Evolutionary conservation across 2,888 invertebrate species (phyloP).

Genomic region (Hydrotaea diabolus): DNA sequence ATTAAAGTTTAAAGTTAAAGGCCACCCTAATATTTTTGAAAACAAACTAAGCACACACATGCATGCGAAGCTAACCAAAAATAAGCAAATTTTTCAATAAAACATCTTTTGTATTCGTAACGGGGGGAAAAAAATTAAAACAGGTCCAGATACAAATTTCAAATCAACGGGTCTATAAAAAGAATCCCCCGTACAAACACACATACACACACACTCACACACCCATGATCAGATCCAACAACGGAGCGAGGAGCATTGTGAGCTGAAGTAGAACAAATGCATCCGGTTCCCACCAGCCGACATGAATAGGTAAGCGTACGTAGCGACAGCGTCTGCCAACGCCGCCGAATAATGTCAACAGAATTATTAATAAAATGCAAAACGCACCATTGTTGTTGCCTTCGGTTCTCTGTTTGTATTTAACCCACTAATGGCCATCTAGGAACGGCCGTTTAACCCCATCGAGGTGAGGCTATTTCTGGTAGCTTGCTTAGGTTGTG

Average conservation of each 20-base stretch:
- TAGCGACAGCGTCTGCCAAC: neutral
- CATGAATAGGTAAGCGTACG: no score
- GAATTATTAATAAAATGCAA: slow-evolving; percentile 38
- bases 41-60: neutral
- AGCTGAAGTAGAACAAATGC: slow-evolving; percentile 34
- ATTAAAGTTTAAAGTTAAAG: no score
- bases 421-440: slow-evolving; percentile 11
- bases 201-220: neutral
- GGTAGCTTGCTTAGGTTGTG: neutral
- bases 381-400: neutral
- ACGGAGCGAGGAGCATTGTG: neutral
- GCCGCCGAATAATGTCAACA: slow-evolving; percentile 21
- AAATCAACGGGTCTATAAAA: slow-evolving; percentile 22
- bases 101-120: slow-evolving; percentile 25
- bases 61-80: neutral
- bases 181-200: neutral
- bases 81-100: slow-evolving; percentile 29
- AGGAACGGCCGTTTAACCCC: neutral
- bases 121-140: neutral
- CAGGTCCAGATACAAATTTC: slow-evolving; percentile 35
- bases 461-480: neutral
- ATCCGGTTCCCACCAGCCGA: slow-evolving; percentile 44
- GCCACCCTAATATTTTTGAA: no score
- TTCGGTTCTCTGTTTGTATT: neutral
- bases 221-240: neutral